These are phyloP conservation scores for Machimus atricapillus DNA, from an alignment of 2,888 invertebrate species.

Conservation along the genomic window DNA sequence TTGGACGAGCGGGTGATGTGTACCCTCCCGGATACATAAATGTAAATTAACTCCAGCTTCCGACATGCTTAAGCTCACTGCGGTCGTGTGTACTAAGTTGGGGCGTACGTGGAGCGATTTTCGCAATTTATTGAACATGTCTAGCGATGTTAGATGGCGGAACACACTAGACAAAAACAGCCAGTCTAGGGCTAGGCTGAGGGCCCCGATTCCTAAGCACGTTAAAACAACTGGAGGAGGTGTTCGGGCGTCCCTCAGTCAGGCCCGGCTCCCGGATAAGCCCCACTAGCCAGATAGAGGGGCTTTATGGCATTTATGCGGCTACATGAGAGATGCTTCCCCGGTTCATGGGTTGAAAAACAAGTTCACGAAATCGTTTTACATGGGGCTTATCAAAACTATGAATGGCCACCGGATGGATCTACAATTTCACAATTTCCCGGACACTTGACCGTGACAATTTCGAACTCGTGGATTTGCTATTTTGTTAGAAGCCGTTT, in stretches of 20 bases:
- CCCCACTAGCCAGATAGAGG: background rate
- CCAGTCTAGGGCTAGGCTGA: background rate
- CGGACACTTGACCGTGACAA: background rate
- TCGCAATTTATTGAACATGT: slow-evolving; percentile 41
- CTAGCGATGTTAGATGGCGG: slow-evolving; percentile 33
- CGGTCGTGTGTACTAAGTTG: slow-evolving; percentile 30
- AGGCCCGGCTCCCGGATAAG: background rate
- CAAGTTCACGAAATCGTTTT: background rate
- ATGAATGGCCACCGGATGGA: background rate
- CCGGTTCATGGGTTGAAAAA: background rate
- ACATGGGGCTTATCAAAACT: slow-evolving; percentile 1
- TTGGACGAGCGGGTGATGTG: slow-evolving; percentile 13
- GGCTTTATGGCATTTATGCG: background rate
- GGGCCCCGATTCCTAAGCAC: background rate
- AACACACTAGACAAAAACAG: slow-evolving; percentile 28
- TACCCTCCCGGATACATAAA: slow-evolving; percentile 37
- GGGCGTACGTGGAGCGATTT: slow-evolving; percentile 33
- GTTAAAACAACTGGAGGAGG: background rate
- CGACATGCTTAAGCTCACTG: slow-evolving; percentile 39
- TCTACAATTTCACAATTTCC: background rate
- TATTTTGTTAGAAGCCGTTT: background rate
- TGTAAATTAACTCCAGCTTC: slow-evolving; percentile 40
- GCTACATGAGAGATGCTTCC: background rate
- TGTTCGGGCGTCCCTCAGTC: background rate
- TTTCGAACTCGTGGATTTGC: background rate